Percentiles rank a stretch among this genome's conserved stretches.
Conservation (phyloP, 2,888 invertebrate species). For the Papilio elwesi region DNA sequence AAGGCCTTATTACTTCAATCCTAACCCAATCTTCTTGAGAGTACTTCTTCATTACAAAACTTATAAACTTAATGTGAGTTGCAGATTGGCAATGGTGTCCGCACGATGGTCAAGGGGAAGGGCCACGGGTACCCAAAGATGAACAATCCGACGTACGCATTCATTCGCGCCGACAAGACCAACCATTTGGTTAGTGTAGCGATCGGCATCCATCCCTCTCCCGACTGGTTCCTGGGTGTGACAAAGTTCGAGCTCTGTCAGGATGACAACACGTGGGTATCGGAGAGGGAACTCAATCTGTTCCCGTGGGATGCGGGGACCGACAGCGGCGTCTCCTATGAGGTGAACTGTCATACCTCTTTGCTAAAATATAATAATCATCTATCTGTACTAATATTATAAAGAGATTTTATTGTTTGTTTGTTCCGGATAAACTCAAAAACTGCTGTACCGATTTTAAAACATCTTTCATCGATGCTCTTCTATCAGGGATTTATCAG, state of each 20-base stretch:
- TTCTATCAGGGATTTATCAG: too few species aligned
- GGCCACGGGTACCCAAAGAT: conserved; percentile 74
- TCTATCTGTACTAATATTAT: too few species aligned
- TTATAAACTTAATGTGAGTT: neutral
- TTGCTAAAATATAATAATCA: too few species aligned
- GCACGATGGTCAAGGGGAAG: conserved; percentile 76
- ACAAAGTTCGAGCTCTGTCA: conserved; percentile 94
- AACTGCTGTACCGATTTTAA: too few species aligned
- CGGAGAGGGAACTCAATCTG: conserved; percentile 91
- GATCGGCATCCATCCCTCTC: conserved; percentile 82
- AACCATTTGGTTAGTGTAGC: conserved; percentile 70
- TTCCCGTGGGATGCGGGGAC: conserved; percentile 99
- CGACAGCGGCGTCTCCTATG: conserved; percentile 95
- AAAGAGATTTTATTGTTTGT: too few species aligned
- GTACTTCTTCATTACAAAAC: neutral
- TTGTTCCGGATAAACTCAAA: too few species aligned
- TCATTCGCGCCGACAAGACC: conserved; percentile 67
- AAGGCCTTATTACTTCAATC: too few species aligned
- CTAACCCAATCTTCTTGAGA: too few species aligned
- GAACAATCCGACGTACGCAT: conserved; percentile 67
- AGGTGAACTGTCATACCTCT: conserved; percentile 78
- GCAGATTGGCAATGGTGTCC: conserved; percentile 71
- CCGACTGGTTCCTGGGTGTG: conserved; percentile 98
- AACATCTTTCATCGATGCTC: too few species aligned
- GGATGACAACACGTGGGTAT: conserved; percentile 94